Base-by-base conservation (phyloP, 2,797 vertebrate species). In the Tenualosa thibaudeaui region DNA sequence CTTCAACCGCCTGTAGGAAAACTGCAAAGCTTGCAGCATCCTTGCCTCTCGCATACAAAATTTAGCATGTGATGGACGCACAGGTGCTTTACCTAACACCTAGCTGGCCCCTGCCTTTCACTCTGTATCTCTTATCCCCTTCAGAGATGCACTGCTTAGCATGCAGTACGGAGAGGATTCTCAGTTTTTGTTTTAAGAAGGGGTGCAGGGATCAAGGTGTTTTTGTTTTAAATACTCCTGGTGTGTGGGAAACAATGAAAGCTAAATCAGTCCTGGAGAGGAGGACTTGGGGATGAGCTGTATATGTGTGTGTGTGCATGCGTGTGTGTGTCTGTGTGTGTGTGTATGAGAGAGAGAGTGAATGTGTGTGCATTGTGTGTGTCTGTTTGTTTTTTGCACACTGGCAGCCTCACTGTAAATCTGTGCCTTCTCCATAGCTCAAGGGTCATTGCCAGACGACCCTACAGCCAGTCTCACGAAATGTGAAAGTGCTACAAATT, bases 181-280 rank as follows among this genome's bases (percentile, higher is more conserved):
- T 43, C 19, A 5, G 71, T 46, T 40, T 78, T 51, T 86, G 81
- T 83, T 26, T 49, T 82, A 46, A 56, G 51, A 86, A 81, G 51
- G 49, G 82, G 81, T 68, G 26, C 68, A 86, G 60, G 85, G 85
- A 86, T 90, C 84, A 84, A 88, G 75, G 87, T 81, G 51, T 86
- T 49, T 40, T 22, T 26, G 37, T 56, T 65, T 31, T 31, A 31
- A 31, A 31, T n/a, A 82, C 65, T 81, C 68, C 43, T 3, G 83
- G 62, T 50, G 53, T 50, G 40, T 26, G 12, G 81, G 85, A 87
- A 89, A 86, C 86, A 85, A 86, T 86, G 86, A 81, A 85, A 83
- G 85, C 81, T 89, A 88, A 90, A 88, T 90, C 84, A 87, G 82
- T 56, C 50, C 43, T 86, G 85, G 84, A 81, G 84, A 86, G 86